A percentile compares a stretch with the other conserved stretches of the same genome.
These are phyloP conservation scores for Heterotilapia buettikoferi DNA, from an alignment of 2,113 vertebrate species.

Conservation along the genomic window DNA sequence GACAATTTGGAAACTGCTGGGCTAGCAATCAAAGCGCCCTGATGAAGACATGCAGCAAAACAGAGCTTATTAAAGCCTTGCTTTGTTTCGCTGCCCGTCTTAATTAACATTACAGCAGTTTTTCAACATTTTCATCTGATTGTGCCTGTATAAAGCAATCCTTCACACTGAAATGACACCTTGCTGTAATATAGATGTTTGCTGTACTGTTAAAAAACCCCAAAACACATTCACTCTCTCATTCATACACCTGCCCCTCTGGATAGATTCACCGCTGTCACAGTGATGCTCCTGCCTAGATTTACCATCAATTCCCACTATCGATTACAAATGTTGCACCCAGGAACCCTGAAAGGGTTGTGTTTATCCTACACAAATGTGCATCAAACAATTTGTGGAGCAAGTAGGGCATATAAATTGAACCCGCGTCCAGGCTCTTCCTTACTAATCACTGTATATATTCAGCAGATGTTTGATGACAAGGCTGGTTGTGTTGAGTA, in stretches of 20 bases:
- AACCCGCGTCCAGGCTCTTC: not conserved
- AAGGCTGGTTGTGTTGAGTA: slow-evolving; percentile 20
- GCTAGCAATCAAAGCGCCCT: not conserved
- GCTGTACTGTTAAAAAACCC: not conserved
- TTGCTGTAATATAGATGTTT: not conserved
- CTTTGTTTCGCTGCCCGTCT: not conserved
- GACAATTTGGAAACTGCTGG: not conserved
- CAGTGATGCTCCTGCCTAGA: not conserved
- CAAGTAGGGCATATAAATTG: not conserved
- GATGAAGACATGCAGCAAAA: not conserved
- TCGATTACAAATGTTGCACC: not conserved
- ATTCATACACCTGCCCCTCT: not conserved
- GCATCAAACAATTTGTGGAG: slow-evolving; percentile 17
- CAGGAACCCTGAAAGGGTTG: not conserved
- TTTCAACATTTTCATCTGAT: not conserved
- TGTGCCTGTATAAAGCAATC: not conserved
- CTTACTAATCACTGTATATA: slow-evolving; percentile 1
- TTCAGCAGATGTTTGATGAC: slow-evolving; percentile 29
- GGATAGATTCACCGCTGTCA: not conserved
- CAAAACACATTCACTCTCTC: not conserved
- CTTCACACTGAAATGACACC: not conserved
- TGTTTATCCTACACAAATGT: not conserved
- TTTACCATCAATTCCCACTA: not conserved
- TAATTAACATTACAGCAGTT: not conserved
- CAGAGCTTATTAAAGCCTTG: not conserved